A percentile compares a stretch with the other conserved stretches of the same genome.
Evolutionary conservation across 2,888 invertebrate species (phyloP).

Genomic region (Aporophyla nigra): DNA sequence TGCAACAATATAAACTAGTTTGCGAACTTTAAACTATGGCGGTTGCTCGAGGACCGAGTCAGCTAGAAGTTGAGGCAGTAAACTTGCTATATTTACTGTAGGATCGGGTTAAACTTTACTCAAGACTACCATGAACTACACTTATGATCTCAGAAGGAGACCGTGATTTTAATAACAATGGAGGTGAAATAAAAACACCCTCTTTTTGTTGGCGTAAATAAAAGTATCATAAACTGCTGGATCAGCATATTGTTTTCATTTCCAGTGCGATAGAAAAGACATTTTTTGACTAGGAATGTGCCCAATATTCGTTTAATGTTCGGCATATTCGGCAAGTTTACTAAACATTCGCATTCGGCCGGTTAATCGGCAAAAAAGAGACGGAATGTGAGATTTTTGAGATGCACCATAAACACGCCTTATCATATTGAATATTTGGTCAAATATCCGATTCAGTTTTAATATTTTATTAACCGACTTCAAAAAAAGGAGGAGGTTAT

Average conservation of each 20-base stretch:
- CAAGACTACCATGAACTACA: conserved; percentile 9
- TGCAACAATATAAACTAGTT: conserved; percentile 48
- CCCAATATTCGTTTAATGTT: too few relatives aligned
- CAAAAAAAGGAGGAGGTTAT: too few relatives aligned
- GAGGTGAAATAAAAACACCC: background rate
- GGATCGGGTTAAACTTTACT: conserved; percentile 18
- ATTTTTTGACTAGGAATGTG: background rate
- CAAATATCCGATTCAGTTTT: too few relatives aligned
- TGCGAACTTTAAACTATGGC: conserved; percentile 50
- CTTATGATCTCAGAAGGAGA: background rate
- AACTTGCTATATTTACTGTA: conserved; percentile 50
- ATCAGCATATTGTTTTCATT: background rate
- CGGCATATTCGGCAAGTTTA: too few relatives aligned
- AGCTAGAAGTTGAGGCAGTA: conserved; percentile 41
- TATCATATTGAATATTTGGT: too few relatives aligned
- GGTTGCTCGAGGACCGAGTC: conserved; percentile 23
- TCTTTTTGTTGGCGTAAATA: background rate
- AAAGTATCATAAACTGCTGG: background rate
- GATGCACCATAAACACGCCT: too few relatives aligned
- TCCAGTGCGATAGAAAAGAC: background rate
- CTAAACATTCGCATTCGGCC: too few relatives aligned
- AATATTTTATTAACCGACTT: too few relatives aligned
- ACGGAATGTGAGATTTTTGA: too few relatives aligned
- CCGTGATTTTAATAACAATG: background rate
- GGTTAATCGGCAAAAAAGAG: too few relatives aligned